Conservation (phyloP, 1,140 invertebrate species). For the Marisa cornuarietis region DNA sequence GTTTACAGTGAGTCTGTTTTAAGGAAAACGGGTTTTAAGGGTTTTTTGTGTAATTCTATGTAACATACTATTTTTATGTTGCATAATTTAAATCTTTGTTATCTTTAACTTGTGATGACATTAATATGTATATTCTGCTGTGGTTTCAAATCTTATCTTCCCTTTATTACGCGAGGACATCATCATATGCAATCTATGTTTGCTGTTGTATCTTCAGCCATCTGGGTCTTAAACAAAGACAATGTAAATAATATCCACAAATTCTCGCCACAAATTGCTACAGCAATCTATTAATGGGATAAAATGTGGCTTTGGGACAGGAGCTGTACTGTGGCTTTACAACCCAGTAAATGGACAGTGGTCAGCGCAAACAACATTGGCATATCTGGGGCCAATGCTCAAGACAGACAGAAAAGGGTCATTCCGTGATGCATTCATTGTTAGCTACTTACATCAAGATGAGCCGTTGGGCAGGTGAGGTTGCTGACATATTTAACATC, state of each 20-base stretch:
- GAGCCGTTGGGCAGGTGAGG: conserved; percentile 34
- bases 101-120: too few relatives aligned
- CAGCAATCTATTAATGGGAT: too few relatives aligned
- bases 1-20: conserved; percentile 12
- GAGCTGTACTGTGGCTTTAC: conserved; percentile 22
- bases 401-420: conserved; percentile 26
- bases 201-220: too few relatives aligned
- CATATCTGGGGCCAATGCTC: conserved; percentile 15
- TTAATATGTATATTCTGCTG: too few relatives aligned
- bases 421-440: conserved; percentile 28
- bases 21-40: too few relatives aligned
- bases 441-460: conserved; percentile 34
- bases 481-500: background rate
- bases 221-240: too few relatives aligned
- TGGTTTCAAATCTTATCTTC: too few relatives aligned
- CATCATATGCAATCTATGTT: too few relatives aligned
- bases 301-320: background rate
- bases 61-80: background rate
- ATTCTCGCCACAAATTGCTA: too few relatives aligned
- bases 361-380: conserved; percentile 30
- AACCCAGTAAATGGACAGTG: conserved; percentile 30
- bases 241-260: too few relatives aligned
- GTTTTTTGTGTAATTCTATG: background rate
- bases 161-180: too few relatives aligned
- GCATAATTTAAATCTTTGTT: background rate